A percentile compares a stretch with the other conserved stretches of the same genome.
Conservation (phyloP, 2,888 invertebrate genomes). For the Cantharis flavilabris region DNA sequence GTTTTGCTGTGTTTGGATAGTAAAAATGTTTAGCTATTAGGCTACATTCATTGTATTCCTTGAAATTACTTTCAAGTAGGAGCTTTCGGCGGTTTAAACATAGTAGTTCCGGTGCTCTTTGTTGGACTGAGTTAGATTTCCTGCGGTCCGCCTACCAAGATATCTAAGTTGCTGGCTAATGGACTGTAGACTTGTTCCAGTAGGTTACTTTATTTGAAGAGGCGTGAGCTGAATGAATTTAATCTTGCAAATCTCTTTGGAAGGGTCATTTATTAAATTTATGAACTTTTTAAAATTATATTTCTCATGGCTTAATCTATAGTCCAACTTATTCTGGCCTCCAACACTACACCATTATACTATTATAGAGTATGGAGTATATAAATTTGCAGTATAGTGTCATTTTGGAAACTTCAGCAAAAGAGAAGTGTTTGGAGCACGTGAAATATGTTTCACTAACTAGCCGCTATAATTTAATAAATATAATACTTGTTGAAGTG, state of each 20-base stretch:
- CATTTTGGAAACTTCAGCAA: background rate
- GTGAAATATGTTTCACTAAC: background rate
- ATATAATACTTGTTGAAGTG: background rate
- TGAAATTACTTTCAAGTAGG: constrained; percentile 24
- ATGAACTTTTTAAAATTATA: background rate
- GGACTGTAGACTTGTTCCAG: constrained; percentile 40
- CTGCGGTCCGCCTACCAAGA: constrained; percentile 36
- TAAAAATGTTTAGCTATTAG: background rate
- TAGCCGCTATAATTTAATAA: background rate
- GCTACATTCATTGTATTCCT: constrained; percentile 18
- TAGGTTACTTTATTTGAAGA: constrained; percentile 40
- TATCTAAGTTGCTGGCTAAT: constrained; percentile 40
- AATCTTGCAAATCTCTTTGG: constrained; percentile 3
- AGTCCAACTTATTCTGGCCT: background rate
- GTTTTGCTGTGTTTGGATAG: background rate
- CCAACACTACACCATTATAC: background rate
- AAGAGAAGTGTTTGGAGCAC: too few species aligned
- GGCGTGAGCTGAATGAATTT: constrained; percentile 35
- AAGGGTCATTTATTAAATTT: background rate
- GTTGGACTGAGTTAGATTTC: constrained; percentile 28
- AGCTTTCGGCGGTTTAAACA: constrained; percentile 30
- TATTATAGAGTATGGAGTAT: background rate
- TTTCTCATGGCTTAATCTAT: background rate
- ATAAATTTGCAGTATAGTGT: background rate
- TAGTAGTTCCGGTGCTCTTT: constrained; percentile 31